Evolutionary conservation across 2,113 vertebrate species (phyloP), one percentile per base, ranked within the genome.

Genomic region (Cyprinus carpio): DNA sequence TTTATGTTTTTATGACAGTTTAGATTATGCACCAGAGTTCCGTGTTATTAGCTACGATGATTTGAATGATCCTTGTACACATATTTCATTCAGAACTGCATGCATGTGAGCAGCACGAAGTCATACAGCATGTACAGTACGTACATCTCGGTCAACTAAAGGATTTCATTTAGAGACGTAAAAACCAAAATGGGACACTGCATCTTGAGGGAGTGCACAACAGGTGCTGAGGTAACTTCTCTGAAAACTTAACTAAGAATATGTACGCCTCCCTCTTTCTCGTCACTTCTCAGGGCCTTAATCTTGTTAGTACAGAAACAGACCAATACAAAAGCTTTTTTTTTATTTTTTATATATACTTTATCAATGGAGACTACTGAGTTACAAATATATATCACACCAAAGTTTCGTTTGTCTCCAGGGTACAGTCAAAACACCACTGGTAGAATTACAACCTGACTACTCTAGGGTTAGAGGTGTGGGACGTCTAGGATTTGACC

Each of bases 221-320:
- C 78, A 46, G 78, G 78, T 65, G 78, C 78, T 64, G 37, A 46
- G 78, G 37, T 65, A 40, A 64, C 62, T 80, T 62, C 25, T 64
- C 71, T 8, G 23, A 79, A 37, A 23, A 58, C 58, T 2, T 81
- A 64, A 18, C 58, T 46, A 23, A 43, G 79, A 76, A 51, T 76
- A 51, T 16, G 43, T 37, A 46, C 4, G 15, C 54, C 46, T 56
- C 31, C 67, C 54, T 81, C 46, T 81, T 56, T 60, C 31, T 87
- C n/a, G 20, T 60, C 75, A 49, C 82, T 29, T 86, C 87, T 88
- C 85, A 87, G 87, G 87, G 87, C 80, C 74, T 76, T 49, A 58
- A 25, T 75, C 71, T 76, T 56, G 6, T 77, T 67, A 87, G 82
- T 85, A 74, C 34, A 71, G 74, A 82, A 77, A 54, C 78, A 87